These are phyloP conservation scores for Tachyglossus aculeatus DNA, from an alignment of 2,797 vertebrate genomes.

Conservation along the genomic window DNA sequence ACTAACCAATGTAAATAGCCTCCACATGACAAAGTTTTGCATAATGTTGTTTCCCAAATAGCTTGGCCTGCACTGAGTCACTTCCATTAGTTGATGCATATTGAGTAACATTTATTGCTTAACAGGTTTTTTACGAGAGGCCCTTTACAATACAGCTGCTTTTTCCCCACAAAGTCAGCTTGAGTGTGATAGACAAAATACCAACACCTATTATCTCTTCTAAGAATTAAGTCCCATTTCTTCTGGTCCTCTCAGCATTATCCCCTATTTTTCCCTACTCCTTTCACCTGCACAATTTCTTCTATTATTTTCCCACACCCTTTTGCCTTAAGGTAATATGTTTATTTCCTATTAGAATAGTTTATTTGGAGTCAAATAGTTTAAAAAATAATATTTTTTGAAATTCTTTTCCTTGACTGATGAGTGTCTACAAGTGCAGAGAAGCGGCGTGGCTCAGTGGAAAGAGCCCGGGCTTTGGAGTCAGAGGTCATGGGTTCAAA, in stretches of 20 bases:
- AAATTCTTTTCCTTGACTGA: too few relatives aligned
- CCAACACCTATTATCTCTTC: slow-evolving; percentile 50
- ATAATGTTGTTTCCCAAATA: slow-evolving; percentile 43
- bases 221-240: neutral
- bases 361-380: too few relatives aligned
- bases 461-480: too few relatives aligned
- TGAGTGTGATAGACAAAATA: slow-evolving; percentile 56
- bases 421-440: too few relatives aligned
- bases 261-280: too few relatives aligned
- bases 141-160: slow-evolving; percentile 51
- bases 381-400: too few relatives aligned
- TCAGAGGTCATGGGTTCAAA: too few relatives aligned
- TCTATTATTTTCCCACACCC: too few relatives aligned
- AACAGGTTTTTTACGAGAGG: slow-evolving; percentile 48
- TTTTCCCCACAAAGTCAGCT: slow-evolving; percentile 49
- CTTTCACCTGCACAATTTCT: too few relatives aligned
- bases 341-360: too few relatives aligned
- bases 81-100: slow-evolving; percentile 55
- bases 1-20: slow-evolving; percentile 17
- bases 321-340: too few relatives aligned
- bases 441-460: too few relatives aligned
- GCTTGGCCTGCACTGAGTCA: slow-evolving; percentile 35
- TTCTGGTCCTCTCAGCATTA: slow-evolving; percentile 4
- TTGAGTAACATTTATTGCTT: slow-evolving; percentile 58
- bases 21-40: slow-evolving; percentile 24